phyloP scores from a whole-genome alignment of 2,797 vertebrate genomes.

The Pipistrellus nathusii region DNA sequence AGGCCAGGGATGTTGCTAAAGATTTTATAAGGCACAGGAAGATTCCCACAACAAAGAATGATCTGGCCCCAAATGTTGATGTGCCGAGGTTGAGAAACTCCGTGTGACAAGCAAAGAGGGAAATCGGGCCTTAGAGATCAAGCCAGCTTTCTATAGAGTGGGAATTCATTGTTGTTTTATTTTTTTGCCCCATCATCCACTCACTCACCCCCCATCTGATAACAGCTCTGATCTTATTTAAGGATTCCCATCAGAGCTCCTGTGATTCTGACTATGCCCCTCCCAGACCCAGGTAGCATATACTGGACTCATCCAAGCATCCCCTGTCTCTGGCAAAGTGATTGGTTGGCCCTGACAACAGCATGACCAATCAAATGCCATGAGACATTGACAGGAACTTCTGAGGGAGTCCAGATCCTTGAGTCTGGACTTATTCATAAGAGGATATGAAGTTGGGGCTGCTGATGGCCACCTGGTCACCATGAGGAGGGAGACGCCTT shows the following conservation, averaged over 20 bases:
- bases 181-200: not conserved
- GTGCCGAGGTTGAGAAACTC: not conserved
- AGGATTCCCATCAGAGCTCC: not conserved
- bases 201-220: not conserved
- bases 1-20: not conserved
- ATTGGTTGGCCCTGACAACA: not conserved
- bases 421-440: not conserved
- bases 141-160: not conserved
- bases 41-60: not conserved
- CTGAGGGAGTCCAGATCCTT: not conserved
- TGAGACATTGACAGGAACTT: not conserved
- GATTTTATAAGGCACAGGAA: not conserved
- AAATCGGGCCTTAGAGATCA: not conserved
- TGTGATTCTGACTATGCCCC: accelerated
- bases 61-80: not conserved
- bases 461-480: not conserved
- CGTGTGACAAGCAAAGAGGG: not conserved
- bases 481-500: accelerated
- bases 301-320: not conserved
- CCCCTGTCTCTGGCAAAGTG: not conserved
- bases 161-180: not conserved
- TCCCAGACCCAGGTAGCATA: not conserved
- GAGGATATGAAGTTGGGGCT: not conserved
- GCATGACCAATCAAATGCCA: not conserved
- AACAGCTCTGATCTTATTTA: not conserved